Evolutionary conservation across 2,888 invertebrate genomes (phyloP).

Genomic region (Pristionchus arcanus): DNA sequence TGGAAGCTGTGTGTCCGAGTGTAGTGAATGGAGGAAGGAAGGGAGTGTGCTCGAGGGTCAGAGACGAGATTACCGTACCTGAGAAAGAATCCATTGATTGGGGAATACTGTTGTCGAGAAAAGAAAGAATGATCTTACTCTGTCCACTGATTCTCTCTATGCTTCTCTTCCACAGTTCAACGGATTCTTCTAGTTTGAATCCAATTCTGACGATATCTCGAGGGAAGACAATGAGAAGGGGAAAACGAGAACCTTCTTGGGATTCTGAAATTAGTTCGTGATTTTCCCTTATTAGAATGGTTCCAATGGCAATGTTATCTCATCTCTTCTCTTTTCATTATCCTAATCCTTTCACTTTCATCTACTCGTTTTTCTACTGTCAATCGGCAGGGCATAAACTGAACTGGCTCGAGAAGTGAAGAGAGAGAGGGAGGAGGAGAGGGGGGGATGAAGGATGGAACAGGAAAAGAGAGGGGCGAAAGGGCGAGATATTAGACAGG

Average conservation of each 20-base stretch:
- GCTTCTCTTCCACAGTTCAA: background rate
- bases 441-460: background rate
- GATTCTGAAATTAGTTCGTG: background rate
- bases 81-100: background rate
- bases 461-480: constrained; percentile 30
- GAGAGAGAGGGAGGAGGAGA: background rate
- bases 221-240: constrained; percentile 20
- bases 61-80: constrained; percentile 21
- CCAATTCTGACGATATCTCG: constrained; percentile 24
- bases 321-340: background rate
- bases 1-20: background rate
- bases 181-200: constrained; percentile 16
- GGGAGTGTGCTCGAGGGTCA: constrained; percentile 10
- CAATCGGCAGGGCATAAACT: constrained; percentile 37
- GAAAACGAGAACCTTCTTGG: constrained; percentile 9
- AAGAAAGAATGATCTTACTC: background rate
- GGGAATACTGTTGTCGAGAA: background rate
- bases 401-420: constrained; percentile 35
- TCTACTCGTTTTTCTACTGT: constrained; percentile 42
- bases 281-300: background rate
- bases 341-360: constrained; percentile 29
- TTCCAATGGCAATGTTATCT: constrained; percentile 37
- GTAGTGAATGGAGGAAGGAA: constrained; percentile 25
- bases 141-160: constrained; percentile 32
- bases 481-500: constrained; percentile 18